Percentiles rank a stretch among this genome's conserved stretches.
phyloP scores from a whole-genome alignment of 2,888 invertebrate species.

The Tridacna crocea region DNA sequence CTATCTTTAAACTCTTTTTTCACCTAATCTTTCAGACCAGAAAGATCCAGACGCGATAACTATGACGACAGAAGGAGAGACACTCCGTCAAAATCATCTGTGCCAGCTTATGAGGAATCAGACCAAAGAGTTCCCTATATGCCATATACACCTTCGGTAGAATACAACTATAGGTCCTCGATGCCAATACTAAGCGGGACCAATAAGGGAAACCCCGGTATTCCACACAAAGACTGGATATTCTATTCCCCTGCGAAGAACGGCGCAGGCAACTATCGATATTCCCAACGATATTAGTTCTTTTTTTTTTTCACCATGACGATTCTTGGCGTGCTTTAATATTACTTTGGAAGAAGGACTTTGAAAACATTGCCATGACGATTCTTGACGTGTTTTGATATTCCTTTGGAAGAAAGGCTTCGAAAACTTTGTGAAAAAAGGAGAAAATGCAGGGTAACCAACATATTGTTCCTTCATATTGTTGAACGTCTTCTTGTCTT shows the following conservation, averaged over 20 bases:
- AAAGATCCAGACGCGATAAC: background rate
- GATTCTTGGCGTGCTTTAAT: no score
- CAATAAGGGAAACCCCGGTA: background rate
- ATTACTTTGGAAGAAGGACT: background rate
- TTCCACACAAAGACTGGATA: constrained; percentile 5
- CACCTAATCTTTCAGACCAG: background rate
- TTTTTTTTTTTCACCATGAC: no score
- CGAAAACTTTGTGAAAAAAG: no score
- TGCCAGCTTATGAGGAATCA: background rate
- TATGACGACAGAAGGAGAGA: background rate
- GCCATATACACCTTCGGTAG: background rate
- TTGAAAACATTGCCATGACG: no score
- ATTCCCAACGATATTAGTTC: background rate
- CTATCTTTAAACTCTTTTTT: background rate
- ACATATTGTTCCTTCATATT: no score
- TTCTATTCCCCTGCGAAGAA: background rate
- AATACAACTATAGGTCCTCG: constrained; percentile 6
- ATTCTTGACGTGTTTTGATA: no score
- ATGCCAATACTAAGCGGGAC: background rate
- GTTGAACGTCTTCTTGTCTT: no score
- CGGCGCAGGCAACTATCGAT: background rate
- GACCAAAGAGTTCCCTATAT: background rate
- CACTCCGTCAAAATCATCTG: background rate
- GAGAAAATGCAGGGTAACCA: no score
- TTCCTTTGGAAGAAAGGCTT: no score